Base-by-base conservation (phyloP, 2,113 vertebrate genomes). In the Phrynosoma platyrhinos region DNA sequence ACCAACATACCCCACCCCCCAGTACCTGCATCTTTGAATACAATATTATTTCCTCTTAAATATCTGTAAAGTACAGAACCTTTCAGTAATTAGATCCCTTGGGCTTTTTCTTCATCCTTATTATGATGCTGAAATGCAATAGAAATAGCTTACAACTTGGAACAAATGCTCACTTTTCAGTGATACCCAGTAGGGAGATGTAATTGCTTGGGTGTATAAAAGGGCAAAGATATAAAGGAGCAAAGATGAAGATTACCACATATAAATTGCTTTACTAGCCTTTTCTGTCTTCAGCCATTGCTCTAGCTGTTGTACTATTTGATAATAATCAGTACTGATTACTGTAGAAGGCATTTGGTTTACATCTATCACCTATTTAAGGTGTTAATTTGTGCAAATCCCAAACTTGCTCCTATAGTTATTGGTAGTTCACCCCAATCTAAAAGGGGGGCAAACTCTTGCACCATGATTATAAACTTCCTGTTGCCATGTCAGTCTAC, bases 81-180 rank as follows among this genome's bases (percentile, higher is more conserved):
- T 91, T 94, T 89, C 79, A 83, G 32, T 86, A 93, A 93, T 93
- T 89, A 93, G 85, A 88, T 30, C n/a, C 89, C 74, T 86, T 21
- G 36, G 5, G 58, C 40, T 53, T 85, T 85, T 83, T 77, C 74
- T 80, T 58, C 47, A 14, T n/a, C 75, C n/a, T 62, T 90, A 91
- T 88, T 92, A 47, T 58, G 58, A 77, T 30, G 80, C 81, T 90
- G 42, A 89, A 42, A 84, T 89, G 91, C 68, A 91, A 85, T 91
- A 87, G 64, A 90, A 69, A 72, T 0, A 0, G 55, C 53, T 68
- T 55, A 75, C 84, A 87, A 86, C 23, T 64, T 10, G 68, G 84
- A 7, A 27, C 78, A 89, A 89, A 42, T 79, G 1, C 12, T 89
- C 53, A 85, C 89, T 8, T 90, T 71, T 72, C 9, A 2, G 14